Evolutionary conservation across 2,113 vertebrate species (phyloP), one percentile per base, ranked within the genome.

Genomic region (Micronycteris hirsuta): DNA sequence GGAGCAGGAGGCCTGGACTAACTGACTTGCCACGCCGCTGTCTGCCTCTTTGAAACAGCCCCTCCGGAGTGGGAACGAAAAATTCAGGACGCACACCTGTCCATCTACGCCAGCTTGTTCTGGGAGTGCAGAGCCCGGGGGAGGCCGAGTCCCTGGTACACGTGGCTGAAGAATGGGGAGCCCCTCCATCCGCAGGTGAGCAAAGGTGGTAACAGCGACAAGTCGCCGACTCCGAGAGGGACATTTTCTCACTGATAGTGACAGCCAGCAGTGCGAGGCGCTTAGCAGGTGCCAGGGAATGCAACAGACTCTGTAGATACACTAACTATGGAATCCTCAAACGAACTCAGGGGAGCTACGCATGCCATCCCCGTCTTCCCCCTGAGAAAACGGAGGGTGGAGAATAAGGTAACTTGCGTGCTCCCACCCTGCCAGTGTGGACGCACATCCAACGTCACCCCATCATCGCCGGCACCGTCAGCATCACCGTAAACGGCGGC

Each of bases 71-170:
- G 99, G 99, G 98, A 98, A 3, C 98, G 99, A 96, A 99, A 97
- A 54, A 98, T 99, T 82, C 98, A 98, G 95, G 99, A 99, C 91
- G 98, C 98, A 70, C 98, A 99, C 89, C 98, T 99, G 97, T 98
- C 99, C 52, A 98, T 99, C 36, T 98, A 99, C 92, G 98, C 99
- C 67, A 99, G 97, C 95, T 98, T 99, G 68, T 97, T 98, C 89
- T 99, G 99, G 99, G 99, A 99, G 95, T 99, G 99, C 96, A 98
- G 98, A 95, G 99, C 99, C 54, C 97, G 95, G n/a, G 99, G 99
- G 68, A 99, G 98, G 33, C 99, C 99, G 2, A 97, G 68, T 9
- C 99, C 99, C 47, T 97, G 97, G 19, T 99, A 99, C 95, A 99
- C 96, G 0, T 99, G 99, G 99, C 76, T 99, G n/a, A 99, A 99